Evolutionary conservation across 2,797 vertebrate genomes (phyloP).

Genomic region (Pagetopsis macropterus): DNA sequence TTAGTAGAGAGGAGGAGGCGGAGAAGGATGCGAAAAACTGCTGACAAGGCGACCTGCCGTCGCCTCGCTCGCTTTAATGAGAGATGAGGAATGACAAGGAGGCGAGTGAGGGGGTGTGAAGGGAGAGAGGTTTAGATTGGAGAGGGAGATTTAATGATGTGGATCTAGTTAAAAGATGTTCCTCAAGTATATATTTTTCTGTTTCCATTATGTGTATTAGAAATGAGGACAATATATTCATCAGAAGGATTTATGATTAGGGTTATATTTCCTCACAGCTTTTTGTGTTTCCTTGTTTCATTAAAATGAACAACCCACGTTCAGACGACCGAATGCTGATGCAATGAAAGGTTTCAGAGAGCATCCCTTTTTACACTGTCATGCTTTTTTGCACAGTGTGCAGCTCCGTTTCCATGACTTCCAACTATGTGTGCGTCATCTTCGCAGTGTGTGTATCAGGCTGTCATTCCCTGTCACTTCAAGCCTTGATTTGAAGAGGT

Average conservation of each 20-base stretch:
- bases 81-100: conserved; percentile 27
- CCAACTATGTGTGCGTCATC: conserved; percentile 56
- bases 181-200: neutral
- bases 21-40: conserved; percentile 51
- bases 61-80: conserved; percentile 50
- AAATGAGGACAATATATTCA: neutral
- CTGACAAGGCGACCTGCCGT: conserved; percentile 65
- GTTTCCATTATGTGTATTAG: neutral
- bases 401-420: conserved; percentile 54
- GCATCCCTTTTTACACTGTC: conserved; percentile 21
- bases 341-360: conserved; percentile 33
- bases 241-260: neutral
- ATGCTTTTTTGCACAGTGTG: conserved; percentile 44
- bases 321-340: conserved; percentile 34
- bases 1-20: conserved; percentile 42
- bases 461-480: conserved; percentile 44
- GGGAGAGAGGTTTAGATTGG: conserved; percentile 32
- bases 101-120: conserved; percentile 24
- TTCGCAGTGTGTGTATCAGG: conserved; percentile 44
- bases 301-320: conserved; percentile 28
- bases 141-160: conserved; percentile 36
- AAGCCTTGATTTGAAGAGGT: conserved; percentile 38
- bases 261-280: neutral
- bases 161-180: conserved; percentile 8
- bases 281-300: conserved; percentile 14